Percentiles rank a stretch among this genome's conserved stretches.
phyloP scores from a whole-genome alignment of 35 echinoderm and acorn worm genomes.

The Ophiothrix spiculata region DNA sequence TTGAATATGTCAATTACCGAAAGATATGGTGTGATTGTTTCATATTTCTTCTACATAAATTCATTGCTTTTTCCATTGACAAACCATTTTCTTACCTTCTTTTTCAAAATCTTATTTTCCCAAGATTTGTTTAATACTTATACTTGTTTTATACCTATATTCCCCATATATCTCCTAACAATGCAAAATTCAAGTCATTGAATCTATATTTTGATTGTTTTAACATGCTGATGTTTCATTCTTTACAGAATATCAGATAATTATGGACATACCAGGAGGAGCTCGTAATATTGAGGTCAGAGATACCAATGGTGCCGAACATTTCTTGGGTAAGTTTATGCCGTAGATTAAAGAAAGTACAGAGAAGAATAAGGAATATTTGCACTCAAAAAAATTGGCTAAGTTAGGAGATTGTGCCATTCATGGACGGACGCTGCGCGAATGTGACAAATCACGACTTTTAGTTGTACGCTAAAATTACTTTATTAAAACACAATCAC shows the following conservation, averaged over 20 bases:
- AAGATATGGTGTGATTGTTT: no score
- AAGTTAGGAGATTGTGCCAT: neutral
- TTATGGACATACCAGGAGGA: neutral
- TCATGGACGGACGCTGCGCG: neutral
- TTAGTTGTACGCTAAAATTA: no score
- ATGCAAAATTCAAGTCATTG: no score
- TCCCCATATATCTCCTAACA: no score
- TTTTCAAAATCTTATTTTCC: neutral
- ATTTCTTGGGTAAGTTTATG: conserved; percentile 4
- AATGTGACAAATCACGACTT: neutral
- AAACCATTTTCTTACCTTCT: neutral
- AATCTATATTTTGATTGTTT: neutral
- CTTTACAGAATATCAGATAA: neutral
- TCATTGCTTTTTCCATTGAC: no score
- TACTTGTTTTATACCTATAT: neutral
- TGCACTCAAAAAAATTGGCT: neutral
- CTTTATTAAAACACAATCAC: neutral
- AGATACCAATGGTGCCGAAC: neutral
- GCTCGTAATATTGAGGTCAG: conserved; percentile 1
- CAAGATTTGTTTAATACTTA: neutral
- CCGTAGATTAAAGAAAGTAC: no score
- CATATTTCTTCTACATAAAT: no score
- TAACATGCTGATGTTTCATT: no score
- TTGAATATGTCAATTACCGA: no score
- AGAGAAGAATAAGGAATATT: no score